Percentiles rank a stretch among this genome's conserved stretches.
Evolutionary conservation across 2,888 invertebrate species (phyloP).

Genomic region (Tholera decimalis): DNA sequence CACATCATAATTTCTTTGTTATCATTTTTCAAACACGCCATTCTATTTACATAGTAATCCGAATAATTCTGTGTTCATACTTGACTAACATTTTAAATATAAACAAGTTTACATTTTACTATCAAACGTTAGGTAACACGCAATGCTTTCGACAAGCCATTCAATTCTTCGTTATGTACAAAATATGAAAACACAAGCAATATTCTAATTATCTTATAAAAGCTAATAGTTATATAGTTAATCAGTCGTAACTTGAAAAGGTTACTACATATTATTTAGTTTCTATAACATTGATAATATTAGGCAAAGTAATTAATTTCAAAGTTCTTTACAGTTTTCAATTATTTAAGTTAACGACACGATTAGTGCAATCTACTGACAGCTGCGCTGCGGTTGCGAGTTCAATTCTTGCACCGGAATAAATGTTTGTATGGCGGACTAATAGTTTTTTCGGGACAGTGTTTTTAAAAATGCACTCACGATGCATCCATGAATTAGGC

Average conservation of each 20-base stretch:
- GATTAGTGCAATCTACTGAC: no score
- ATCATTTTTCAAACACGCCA: background rate
- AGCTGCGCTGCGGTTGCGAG: no score
- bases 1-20: background rate
- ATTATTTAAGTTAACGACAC: no score
- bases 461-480: no score
- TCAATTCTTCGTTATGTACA: slow-evolving; percentile 24
- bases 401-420: no score
- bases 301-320: background rate
- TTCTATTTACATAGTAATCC: slow-evolving; percentile 32
- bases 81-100: slow-evolving; percentile 3
- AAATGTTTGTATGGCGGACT: no score
- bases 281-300: slow-evolving; percentile 17
- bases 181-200: slow-evolving; percentile 30
- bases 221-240: slow-evolving; percentile 24
- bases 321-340: background rate
- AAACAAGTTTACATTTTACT: slow-evolving; percentile 9
- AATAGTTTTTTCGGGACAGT: no score
- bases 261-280: slow-evolving; percentile 12
- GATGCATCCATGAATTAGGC: no score
- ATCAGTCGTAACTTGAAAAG: slow-evolving; percentile 49
- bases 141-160: slow-evolving; percentile 4
- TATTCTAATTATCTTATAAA: slow-evolving; percentile 22
- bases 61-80: slow-evolving; percentile 17
- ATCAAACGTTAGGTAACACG: slow-evolving; percentile 13